Base-by-base conservation (phyloP, 2,888 invertebrate species). In the Calameuta idolon region DNA sequence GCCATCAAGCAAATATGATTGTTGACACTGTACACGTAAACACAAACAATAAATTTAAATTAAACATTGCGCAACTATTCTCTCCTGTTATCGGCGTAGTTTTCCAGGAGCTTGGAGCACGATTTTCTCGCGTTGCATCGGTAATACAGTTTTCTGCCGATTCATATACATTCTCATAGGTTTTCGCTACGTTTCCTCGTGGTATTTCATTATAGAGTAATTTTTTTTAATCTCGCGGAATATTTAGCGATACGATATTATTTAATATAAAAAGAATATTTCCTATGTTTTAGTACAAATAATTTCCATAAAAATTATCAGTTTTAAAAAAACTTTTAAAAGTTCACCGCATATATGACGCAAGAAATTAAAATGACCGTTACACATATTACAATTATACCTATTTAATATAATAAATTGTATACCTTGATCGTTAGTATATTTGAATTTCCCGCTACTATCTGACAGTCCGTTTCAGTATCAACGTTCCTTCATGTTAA, bases 31-130 rank as follows among this genome's bases (percentile, higher is more conserved):
- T 79, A 83, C 80, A 80, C 80, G 85, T 86, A 89, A 87, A 87
- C 84, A 87, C 83, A 87, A 89, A 87, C 80, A 89, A 86, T 85
- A 86, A 87, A 87, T 83, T 83, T 75, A 77, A 84, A 82, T 82
- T 80, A 80, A 84, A 83, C 80, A 82, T 85, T 84, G 84, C 80
- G 82, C 81, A 85, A 86, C 76, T 73, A 80, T 71, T 33, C 31
- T 71, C 71, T 55, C 9, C 55, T 55, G 55, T 55, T 55, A 55
- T 55, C 55, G 23, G 55, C 23, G 15, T 55, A 23, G 55, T 23
- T 55, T 55, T 55, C 55, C 55, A 55, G 55, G 55, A 23, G 55
- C 9, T 55, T 23, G 9, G 23, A 23, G 23, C 9, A 55, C 23
- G 23, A 55, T 55, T 55, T 55, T 55, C 55, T 23, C 55, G 55